phyloP scores from a whole-genome alignment of 2,888 invertebrate genomes.

The Platypus cylindrus region DNA sequence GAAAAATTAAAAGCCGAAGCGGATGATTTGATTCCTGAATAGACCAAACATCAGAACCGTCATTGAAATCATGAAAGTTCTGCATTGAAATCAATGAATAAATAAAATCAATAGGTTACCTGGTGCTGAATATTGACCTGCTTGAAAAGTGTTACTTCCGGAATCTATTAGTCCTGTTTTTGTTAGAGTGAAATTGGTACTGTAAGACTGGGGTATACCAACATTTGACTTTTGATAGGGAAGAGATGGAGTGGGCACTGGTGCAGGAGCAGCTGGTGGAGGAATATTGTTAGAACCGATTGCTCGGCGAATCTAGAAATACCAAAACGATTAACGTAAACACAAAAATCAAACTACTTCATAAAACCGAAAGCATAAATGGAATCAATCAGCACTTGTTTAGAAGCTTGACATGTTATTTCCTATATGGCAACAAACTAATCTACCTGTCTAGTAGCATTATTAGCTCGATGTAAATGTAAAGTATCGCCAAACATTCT shows the following conservation, averaged over 20 bases:
- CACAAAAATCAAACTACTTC: no score
- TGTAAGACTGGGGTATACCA: constrained; percentile 54
- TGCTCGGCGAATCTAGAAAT: constrained; percentile 39
- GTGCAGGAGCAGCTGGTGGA: constrained; percentile 61
- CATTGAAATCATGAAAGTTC: no score
- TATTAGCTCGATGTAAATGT: constrained; percentile 38
- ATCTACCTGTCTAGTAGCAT: constrained; percentile 38
- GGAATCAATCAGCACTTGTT: no score
- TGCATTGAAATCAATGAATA: no score
- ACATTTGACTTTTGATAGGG: constrained; percentile 34
- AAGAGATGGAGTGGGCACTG: constrained; percentile 47
- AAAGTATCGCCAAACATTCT: constrained; percentile 65
- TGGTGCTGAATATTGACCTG: constrained; percentile 23
- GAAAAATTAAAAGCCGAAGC: constrained; percentile 42
- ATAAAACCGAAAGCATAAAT: no score
- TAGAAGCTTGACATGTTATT: no score
- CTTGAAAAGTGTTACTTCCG: constrained; percentile 27
- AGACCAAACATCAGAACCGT: neutral
- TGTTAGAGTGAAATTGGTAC: constrained; percentile 36
- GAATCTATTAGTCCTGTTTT: constrained; percentile 20
- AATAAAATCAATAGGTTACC: constrained; percentile 6
- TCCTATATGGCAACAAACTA: no score
- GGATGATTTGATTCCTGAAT: constrained; percentile 42
- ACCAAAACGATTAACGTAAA: constrained; percentile 3
- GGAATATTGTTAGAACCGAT: constrained; percentile 48